Evolutionary conservation across 2,113 vertebrate genomes (phyloP).

Genomic region (Tyrannus savana): DNA sequence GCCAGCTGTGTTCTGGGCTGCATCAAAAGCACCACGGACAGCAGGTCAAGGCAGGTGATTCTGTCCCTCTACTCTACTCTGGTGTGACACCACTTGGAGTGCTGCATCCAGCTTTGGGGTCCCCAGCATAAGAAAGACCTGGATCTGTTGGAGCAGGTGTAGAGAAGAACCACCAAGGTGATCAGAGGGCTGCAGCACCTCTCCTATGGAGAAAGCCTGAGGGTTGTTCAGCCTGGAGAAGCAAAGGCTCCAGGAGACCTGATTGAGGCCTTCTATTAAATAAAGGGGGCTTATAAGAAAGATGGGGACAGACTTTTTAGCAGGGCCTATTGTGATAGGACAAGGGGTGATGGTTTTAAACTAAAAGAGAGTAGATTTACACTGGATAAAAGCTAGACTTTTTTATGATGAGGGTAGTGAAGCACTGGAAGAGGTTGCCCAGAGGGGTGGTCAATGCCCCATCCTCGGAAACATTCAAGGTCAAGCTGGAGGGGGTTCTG

Average conservation of each 20-base stretch:
- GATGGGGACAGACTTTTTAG: not conserved
- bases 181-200: not conserved
- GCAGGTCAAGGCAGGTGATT: not conserved
- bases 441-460: not conserved
- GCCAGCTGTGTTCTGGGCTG: not conserved
- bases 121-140: not conserved
- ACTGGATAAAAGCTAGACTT: not conserved
- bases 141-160: not conserved
- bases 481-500: rapidly evolving
- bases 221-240: not conserved
- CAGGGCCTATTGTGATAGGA: not conserved
- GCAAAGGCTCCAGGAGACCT: not conserved
- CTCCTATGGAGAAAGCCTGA: not conserved
- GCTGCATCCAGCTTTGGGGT: rapidly evolving
- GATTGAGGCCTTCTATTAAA: not conserved
- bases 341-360: not conserved
- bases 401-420: not conserved
- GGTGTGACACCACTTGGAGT: not conserved
- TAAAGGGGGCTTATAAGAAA: not conserved
- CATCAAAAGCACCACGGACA: not conserved
- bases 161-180: not conserved
- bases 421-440: not conserved
- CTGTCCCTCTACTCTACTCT: not conserved
- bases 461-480: not conserved
- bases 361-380: not conserved